phyloP scores from a whole-genome alignment of 2,888 invertebrate genomes.

The Seira musarum region DNA sequence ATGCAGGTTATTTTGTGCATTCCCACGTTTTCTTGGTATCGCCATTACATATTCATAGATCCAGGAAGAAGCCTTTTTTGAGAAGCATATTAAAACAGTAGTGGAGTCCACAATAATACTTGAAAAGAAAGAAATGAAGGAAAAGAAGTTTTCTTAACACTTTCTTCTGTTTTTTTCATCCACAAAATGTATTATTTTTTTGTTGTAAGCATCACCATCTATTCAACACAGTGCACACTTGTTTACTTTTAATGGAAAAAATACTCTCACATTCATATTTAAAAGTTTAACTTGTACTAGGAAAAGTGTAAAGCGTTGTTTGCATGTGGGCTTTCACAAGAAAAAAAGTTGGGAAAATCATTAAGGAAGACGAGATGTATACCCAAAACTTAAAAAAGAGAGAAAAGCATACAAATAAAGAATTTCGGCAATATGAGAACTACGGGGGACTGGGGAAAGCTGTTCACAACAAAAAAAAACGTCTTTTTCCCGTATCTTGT shows the following conservation, averaged over 20 bases:
- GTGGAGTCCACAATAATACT: background rate
- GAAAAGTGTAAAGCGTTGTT: slow-evolving; percentile 16
- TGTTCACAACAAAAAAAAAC: slow-evolving; percentile 14
- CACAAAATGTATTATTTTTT: too few species aligned
- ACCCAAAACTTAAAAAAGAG: slow-evolving; percentile 2
- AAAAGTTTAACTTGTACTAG: background rate
- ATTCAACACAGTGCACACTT: background rate
- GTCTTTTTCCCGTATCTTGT: background rate
- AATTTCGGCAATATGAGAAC: slow-evolving; percentile 8
- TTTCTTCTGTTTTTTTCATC: background rate
- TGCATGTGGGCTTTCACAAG: slow-evolving; percentile 38
- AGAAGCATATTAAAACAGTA: background rate
- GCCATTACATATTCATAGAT: too few species aligned
- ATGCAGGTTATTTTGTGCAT: too few species aligned
- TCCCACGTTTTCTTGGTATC: too few species aligned
- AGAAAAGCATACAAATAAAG: slow-evolving; percentile 25
- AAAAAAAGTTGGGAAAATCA: slow-evolving; percentile 41
- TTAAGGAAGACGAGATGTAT: slow-evolving; percentile 26
- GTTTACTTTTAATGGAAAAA: background rate
- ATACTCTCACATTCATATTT: background rate
- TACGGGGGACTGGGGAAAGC: background rate
- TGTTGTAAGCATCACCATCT: background rate
- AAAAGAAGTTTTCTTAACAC: too few species aligned
- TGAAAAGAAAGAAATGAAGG: background rate
- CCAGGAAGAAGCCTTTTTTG: background rate